A percentile compares a stretch with the other conserved stretches of the same genome.
Conservation (phyloP, 2,888 invertebrate species). For the Ceriagrion tenellum region DNA sequence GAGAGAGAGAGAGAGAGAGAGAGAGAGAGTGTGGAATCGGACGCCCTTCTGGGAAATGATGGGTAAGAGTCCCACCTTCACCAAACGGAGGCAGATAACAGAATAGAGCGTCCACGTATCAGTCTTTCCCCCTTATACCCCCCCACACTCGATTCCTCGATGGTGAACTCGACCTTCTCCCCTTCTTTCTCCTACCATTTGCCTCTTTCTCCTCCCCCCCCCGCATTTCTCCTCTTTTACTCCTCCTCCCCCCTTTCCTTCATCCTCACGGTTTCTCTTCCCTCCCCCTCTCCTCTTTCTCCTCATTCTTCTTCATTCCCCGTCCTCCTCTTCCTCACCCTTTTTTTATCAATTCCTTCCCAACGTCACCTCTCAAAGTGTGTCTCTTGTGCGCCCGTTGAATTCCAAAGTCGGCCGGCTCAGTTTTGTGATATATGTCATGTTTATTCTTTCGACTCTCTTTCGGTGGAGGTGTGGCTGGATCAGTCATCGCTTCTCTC, state of each 20-base stretch:
- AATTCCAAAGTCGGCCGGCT: background rate
- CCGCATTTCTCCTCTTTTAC: background rate
- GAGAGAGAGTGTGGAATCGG: no score
- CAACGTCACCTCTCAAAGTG: background rate
- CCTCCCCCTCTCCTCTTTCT: background rate
- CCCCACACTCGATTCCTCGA: background rate
- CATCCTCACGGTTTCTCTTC: background rate
- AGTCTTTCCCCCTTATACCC: conserved; percentile 30
- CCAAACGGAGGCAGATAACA: conserved; percentile 57
- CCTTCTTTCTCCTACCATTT: background rate
- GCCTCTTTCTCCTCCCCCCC: background rate
- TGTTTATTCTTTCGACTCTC: background rate
- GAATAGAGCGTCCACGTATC: conserved; percentile 53
- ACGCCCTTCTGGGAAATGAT: no score
- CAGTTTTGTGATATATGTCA: background rate
- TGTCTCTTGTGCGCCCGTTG: conserved; percentile 1
- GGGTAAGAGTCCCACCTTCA: background rate
- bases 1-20: background rate
- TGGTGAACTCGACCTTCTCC: background rate
- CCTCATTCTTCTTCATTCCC: background rate
- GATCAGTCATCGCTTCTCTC: background rate
- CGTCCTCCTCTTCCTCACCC: background rate
- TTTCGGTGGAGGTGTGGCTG: background rate
- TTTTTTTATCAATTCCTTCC: background rate
- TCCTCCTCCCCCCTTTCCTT: background rate